These are phyloP conservation scores for Troilus luridus DNA, from an alignment of 2,888 invertebrate genomes.

Conservation along the genomic window DNA sequence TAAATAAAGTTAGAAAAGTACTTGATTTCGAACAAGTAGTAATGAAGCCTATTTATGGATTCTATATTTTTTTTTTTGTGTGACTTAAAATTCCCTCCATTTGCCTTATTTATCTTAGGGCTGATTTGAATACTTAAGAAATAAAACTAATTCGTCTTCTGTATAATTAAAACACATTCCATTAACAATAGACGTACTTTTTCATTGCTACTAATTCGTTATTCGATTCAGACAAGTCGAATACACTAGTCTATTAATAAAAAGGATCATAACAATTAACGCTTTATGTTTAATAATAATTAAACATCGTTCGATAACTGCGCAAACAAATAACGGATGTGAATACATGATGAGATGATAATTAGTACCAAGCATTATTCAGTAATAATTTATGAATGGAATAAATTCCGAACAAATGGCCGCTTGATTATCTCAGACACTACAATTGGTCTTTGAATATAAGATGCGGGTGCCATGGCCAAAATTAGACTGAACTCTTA, in stretches of 20 bases:
- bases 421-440: neutral
- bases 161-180: neutral
- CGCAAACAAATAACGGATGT: neutral
- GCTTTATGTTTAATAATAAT: neutral
- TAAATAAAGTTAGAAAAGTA: no score
- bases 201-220: neutral
- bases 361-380: neutral
- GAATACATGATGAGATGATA: neutral
- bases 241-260: neutral
- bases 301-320: neutral
- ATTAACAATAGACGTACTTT: neutral
- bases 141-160: no score
- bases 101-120: no score
- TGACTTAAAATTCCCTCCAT: no score
- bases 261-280: neutral
- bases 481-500: neutral
- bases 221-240: neutral
- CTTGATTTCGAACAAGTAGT: no score
- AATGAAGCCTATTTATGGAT: no score
- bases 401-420: neutral
- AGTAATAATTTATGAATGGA: neutral
- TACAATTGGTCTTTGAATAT: conserved; percentile 15
- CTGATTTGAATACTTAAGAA: no score
- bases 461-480: conserved; percentile 7
- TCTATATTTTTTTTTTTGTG: no score